Evolutionary conservation across 37 sponge, comb jelly and placozoan genomes (phyloP).

Genomic region (Dysidea cf. avara): DNA sequence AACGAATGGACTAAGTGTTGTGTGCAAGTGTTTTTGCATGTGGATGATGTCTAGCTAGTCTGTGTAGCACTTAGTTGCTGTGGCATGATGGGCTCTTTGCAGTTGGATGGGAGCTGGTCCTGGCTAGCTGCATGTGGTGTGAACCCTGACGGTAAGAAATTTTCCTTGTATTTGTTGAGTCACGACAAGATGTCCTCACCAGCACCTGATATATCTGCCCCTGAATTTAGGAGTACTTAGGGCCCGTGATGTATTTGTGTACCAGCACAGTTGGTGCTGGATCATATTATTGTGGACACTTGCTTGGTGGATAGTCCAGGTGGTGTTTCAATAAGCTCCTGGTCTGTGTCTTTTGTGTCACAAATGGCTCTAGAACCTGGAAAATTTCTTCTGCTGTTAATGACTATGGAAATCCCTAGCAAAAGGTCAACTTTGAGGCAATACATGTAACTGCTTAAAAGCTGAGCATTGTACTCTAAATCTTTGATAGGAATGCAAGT

Average conservation of each 20-base stretch:
- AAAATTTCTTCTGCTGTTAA: background rate
- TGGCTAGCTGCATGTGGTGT: slow-evolving; percentile 12
- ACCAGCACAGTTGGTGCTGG: slow-evolving; percentile 20
- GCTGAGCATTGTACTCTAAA: slow-evolving; percentile 17
- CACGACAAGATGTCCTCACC: background rate
- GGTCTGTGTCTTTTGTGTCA: background rate
- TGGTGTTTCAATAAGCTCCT: background rate
- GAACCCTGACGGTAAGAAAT: slow-evolving; percentile 8
- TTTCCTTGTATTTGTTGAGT: slow-evolving; percentile 1
- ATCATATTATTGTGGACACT: no score
- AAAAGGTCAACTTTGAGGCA: slow-evolving; percentile 31
- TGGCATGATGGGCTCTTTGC: slow-evolving; percentile 4
- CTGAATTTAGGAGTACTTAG: slow-evolving; percentile 6
- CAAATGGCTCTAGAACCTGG: background rate
- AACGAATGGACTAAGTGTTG: background rate
- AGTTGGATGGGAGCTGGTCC: slow-evolving; percentile 3
- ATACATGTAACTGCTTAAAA: background rate
- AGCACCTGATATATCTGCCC: slow-evolving; percentile 12
- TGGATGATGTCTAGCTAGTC: slow-evolving; percentile 29
- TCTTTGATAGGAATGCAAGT: slow-evolving; percentile 1
- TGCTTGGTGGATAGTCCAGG: no score
- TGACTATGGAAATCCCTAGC: background rate
- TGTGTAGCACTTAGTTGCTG: slow-evolving; percentile 10
- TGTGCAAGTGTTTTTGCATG: background rate
- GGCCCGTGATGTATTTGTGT: background rate